phyloP scores from a whole-genome alignment of 2,888 invertebrate genomes.

The Strigamia crassipes region DNA sequence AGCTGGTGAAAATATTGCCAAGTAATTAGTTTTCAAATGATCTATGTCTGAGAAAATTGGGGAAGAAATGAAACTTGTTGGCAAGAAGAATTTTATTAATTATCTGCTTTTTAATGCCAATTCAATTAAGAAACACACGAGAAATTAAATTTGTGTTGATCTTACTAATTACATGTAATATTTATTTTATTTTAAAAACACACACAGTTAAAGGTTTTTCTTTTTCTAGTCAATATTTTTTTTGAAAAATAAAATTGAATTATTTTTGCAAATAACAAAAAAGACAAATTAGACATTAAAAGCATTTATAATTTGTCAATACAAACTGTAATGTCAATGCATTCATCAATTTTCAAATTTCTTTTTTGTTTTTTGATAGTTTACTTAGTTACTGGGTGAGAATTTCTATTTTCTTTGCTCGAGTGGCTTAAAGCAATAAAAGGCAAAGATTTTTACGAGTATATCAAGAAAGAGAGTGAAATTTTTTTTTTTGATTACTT shows the following conservation, averaged over 20 bases:
- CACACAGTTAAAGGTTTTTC: not conserved
- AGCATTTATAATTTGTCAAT: not conserved
- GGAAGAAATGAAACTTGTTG: conserved; percentile 7
- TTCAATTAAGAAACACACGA: conserved; percentile 18
- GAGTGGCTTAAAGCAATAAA: not conserved
- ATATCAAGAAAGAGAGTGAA: not conserved
- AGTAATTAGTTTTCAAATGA: conserved; percentile 30
- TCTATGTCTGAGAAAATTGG: conserved; percentile 17
- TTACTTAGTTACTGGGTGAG: not conserved
- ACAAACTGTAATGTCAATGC: not conserved
- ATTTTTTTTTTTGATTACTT: not conserved
- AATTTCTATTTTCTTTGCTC: not conserved
- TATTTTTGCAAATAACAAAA: not conserved
- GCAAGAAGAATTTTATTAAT: conserved; percentile 1
- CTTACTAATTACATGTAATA: not conserved
- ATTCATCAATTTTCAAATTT: too few relatives aligned
- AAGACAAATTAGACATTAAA: not conserved
- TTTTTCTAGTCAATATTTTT: not conserved
- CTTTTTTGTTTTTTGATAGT: not conserved
- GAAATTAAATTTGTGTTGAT: not conserved
- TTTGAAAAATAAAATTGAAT: not conserved
- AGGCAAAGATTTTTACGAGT: conserved; percentile 6
- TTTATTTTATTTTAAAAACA: not conserved
- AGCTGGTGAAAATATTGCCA: conserved; percentile 6
- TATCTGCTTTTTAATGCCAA: conserved; percentile 1